Conservation (phyloP, 2,888 invertebrate genomes). For the Epinotia nisella region DNA sequence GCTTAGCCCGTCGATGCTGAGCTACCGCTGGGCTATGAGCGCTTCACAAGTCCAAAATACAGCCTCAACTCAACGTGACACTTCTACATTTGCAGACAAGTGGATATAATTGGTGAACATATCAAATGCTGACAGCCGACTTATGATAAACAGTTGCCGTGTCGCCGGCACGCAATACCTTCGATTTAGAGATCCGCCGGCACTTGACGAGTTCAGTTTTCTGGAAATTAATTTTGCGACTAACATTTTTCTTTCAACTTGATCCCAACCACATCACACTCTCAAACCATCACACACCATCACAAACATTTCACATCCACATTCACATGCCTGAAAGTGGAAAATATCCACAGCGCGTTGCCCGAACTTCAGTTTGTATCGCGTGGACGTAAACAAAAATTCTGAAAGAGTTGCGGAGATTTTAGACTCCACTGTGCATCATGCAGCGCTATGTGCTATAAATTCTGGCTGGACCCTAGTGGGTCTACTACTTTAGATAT, state of each 20-base stretch:
- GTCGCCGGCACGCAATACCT: constrained; percentile 9
- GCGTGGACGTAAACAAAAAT: no score
- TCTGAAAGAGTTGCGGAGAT: no score
- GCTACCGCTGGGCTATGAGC: neutral
- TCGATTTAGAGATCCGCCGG: constrained; percentile 25
- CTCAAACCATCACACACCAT: neutral
- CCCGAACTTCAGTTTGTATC: no score
- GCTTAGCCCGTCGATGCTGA: neutral
- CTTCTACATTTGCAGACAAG: constrained; percentile 3
- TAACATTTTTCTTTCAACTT: no score
- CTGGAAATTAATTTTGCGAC: neutral
- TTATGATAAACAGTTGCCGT: constrained; percentile 33
- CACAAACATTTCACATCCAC: no score
- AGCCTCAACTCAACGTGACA: neutral
- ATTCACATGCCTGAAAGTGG: no score
- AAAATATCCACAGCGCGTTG: no score
- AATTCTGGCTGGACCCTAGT: no score
- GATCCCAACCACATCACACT: neutral
- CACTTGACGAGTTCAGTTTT: neutral
- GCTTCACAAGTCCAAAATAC: neutral
- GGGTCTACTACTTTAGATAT: no score
- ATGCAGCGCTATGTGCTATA: no score
- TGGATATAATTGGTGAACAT: constrained; percentile 8
- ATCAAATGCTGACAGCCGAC: constrained; percentile 27
- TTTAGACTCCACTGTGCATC: no score